These are phyloP conservation scores for Peromyscus leucopus DNA, from an alignment of 2,113 vertebrate genomes.

Conservation along the genomic window DNA sequence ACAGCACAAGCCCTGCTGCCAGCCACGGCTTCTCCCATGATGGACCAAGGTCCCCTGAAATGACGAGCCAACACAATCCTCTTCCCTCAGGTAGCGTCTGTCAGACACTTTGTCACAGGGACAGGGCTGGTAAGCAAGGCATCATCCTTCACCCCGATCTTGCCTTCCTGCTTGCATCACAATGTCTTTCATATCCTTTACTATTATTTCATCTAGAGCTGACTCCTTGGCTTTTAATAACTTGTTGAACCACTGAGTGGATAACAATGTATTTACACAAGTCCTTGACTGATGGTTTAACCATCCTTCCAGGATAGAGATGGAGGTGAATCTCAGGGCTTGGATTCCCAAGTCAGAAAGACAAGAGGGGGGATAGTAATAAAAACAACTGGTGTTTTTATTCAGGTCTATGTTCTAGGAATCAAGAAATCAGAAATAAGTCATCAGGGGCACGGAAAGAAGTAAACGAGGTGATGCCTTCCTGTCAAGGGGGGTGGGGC, in stretches of 20 bases:
- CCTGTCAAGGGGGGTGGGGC: neutral
- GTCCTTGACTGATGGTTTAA: neutral
- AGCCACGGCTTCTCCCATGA: neutral
- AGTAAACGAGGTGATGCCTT: neutral
- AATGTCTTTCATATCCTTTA: neutral
- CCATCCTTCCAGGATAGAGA: neutral
- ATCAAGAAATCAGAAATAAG: neutral
- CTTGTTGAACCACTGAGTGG: neutral
- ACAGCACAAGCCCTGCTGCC: no score
- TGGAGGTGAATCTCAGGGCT: rapidly evolving
- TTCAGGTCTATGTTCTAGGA: neutral
- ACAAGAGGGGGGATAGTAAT: neutral
- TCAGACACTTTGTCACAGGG: neutral
- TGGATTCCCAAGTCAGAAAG: neutral
- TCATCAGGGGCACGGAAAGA: neutral
- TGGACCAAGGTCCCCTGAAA: neutral
- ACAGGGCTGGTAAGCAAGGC: neutral
- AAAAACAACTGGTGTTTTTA: neutral
- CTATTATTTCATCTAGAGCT: neutral
- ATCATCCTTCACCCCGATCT: neutral
- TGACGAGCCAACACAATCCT: neutral
- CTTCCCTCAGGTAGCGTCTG: neutral
- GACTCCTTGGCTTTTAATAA: neutral
- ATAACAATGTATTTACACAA: neutral
- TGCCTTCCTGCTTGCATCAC: neutral